Conservation (phyloP, 2,113 vertebrate species). For the Charadrius vociferus region DNA sequence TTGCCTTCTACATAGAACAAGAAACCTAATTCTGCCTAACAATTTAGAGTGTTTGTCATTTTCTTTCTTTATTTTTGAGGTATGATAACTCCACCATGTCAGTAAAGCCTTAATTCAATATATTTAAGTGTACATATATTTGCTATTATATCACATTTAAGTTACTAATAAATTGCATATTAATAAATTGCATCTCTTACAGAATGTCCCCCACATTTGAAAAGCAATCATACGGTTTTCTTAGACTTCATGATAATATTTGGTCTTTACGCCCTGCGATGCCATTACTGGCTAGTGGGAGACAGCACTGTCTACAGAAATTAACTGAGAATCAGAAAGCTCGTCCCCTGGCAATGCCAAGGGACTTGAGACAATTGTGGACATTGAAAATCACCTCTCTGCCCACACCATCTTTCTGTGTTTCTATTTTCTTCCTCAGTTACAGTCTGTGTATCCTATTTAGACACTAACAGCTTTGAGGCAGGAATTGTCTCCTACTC, state of each 20-base stretch:
- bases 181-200: neutral
- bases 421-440: neutral
- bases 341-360: neutral
- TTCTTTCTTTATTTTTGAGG: neutral
- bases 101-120: neutral
- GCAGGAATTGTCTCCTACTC: neutral
- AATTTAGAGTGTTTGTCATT: neutral
- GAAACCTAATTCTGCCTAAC: neutral
- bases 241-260: neutral
- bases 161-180: neutral
- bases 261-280: accelerated
- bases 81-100: accelerated
- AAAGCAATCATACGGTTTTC: neutral
- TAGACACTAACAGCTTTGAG: neutral
- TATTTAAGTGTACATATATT: neutral
- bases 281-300: neutral
- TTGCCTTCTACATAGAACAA: neutral
- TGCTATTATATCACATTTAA: neutral
- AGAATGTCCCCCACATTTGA: neutral
- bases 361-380: neutral
- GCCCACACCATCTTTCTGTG: neutral
- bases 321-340: neutral
- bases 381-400: neutral
- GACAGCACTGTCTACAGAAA: neutral
- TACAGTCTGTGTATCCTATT: neutral